Percentiles rank a stretch among this genome's conserved stretches.
phyloP scores from a whole-genome alignment of 37 sponge, comb jelly and placozoan genomes.

The Petrosia ficiformis region DNA sequence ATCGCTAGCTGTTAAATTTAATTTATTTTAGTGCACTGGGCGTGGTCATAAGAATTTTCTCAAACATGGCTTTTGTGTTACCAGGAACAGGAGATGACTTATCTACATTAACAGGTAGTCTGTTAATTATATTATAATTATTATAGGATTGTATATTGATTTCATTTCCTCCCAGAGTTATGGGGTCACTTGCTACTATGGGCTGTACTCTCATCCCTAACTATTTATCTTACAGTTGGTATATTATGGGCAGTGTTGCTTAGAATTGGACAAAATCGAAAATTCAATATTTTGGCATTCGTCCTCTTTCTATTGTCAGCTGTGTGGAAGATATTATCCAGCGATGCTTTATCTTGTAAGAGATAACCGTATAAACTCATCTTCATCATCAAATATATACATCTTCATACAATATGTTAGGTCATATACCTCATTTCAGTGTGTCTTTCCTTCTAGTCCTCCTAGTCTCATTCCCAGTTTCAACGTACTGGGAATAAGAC shows the following conservation, averaged over 20 bases:
- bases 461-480: too few relatives aligned
- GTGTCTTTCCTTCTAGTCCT: too few relatives aligned
- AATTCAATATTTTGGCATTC: conserved; percentile 20
- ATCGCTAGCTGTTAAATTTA: too few relatives aligned
- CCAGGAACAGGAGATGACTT: not conserved
- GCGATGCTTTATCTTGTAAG: conserved; percentile 62
- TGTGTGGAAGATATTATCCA: conserved; percentile 21
- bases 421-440: too few relatives aligned
- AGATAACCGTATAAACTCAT: not conserved
- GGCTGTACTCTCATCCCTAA: conserved; percentile 39
- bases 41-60: too few relatives aligned
- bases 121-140: not conserved
- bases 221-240: conserved; percentile 46
- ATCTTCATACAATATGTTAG: too few relatives aligned
- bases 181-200: conserved; percentile 66
- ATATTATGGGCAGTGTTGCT: conserved; percentile 17
- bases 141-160: not conserved
- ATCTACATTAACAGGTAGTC: not conserved
- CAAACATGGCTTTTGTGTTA: not conserved
- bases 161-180: conserved; percentile 32
- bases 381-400: not conserved
- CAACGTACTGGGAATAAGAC: too few relatives aligned
- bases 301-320: conserved; percentile 33
- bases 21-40: too few relatives aligned
- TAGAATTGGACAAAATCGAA: conserved; percentile 14